These are phyloP conservation scores for Sceliomorpha sp. DNA, from an alignment of 2,888 invertebrate species.

Conservation along the genomic window DNA sequence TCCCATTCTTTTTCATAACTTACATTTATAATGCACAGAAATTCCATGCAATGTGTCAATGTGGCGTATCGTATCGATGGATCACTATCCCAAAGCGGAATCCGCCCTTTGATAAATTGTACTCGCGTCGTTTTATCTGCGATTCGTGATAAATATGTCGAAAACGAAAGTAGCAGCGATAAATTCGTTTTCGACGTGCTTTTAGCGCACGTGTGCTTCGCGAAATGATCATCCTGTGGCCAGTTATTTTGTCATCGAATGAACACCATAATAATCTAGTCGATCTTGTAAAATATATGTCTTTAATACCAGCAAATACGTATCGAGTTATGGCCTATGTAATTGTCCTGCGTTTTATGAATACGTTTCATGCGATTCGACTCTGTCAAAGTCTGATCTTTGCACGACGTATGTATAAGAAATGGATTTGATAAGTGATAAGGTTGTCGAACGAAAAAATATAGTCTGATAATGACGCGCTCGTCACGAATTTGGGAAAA, in stretches of 20 bases:
- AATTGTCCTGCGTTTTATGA: no score
- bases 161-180: conserved; percentile 40
- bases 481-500: neutral
- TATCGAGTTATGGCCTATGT: no score
- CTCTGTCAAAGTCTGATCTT: no score
- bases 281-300: no score
- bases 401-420: no score
- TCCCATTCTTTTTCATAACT: conserved; percentile 1
- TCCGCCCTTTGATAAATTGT: conserved; percentile 37
- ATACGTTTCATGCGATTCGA: no score
- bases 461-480: no score
- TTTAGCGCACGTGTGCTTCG: conserved; percentile 13
- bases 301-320: no score
- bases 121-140: conserved; percentile 31
- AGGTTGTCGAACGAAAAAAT: no score
- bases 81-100: conserved; percentile 25
- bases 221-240: conserved; percentile 13
- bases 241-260: neutral
- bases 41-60: neutral
- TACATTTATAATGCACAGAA: no score
- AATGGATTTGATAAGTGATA: no score
- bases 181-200: conserved; percentile 34
- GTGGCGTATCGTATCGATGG: conserved; percentile 19
- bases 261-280: no score
- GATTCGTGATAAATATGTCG: conserved; percentile 43